A percentile compares a stretch with the other conserved stretches of the same genome.
phyloP scores from a whole-genome alignment of 2,113 vertebrate species.

The Bothrops jararaca region DNA sequence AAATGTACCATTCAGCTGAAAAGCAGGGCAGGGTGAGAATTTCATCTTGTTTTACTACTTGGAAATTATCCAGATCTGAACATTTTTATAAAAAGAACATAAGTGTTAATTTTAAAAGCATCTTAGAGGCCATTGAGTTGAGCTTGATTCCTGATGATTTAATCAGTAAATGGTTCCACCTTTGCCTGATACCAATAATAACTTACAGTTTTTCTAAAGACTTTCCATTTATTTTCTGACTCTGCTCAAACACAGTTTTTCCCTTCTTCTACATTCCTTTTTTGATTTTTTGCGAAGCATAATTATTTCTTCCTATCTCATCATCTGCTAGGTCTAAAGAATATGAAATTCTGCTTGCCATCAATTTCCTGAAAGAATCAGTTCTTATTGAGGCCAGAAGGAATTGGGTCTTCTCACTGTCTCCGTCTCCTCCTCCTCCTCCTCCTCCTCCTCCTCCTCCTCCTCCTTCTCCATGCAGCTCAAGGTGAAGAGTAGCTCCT shows the following conservation, averaged over 20 bases:
- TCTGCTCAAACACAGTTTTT: neutral
- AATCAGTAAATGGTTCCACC: neutral
- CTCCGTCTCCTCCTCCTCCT: too few species aligned
- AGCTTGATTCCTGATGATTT: neutral
- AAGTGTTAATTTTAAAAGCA: neutral
- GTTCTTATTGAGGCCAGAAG: neutral
- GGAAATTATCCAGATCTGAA: neutral
- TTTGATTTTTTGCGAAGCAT: neutral
- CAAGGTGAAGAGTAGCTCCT: too few species aligned
- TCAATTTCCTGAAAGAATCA: neutral
- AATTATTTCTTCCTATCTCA: neutral
- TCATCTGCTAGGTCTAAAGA: neutral
- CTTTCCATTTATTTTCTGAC: neutral
- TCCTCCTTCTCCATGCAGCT: too few species aligned
- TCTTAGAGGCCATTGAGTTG: neutral
- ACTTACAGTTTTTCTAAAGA: neutral
- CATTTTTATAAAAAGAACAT: neutral
- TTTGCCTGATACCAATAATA: neutral
- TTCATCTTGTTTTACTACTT: neutral
- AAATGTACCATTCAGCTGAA: too few species aligned
- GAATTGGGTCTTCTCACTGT: neutral
- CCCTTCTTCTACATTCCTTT: neutral
- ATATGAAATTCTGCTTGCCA: neutral
- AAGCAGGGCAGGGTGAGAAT: neutral
- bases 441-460: too few species aligned